Evolutionary conservation across 2,888 invertebrate genomes (phyloP).

Genomic region (Dryadula phaetusa): DNA sequence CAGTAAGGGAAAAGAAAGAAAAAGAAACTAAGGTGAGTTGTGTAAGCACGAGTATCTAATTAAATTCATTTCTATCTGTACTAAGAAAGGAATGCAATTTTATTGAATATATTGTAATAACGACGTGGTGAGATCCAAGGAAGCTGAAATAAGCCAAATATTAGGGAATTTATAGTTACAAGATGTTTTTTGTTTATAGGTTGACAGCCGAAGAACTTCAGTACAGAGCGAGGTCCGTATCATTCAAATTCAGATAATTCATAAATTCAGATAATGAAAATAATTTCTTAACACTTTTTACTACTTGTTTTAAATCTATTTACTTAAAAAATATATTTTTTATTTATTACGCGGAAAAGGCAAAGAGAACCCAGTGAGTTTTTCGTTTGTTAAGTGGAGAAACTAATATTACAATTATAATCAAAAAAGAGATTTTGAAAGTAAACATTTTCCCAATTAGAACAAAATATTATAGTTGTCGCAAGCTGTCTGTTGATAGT

Average conservation of each 20-base stretch:
- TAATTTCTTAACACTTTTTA: too few relatives aligned
- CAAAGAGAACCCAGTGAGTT: not conserved
- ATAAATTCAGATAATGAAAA: not conserved
- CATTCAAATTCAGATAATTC: not conserved
- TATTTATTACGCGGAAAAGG: not conserved
- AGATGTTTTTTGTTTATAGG: constrained; percentile 10
- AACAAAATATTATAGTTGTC: too few relatives aligned
- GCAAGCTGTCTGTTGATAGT: not conserved
- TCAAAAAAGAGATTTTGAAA: not conserved
- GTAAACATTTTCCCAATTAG: not conserved
- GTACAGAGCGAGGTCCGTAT: constrained; percentile 30
- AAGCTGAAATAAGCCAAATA: too few relatives aligned
- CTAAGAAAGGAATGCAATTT: too few relatives aligned
- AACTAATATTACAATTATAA: too few relatives aligned
- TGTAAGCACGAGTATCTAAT: not conserved
- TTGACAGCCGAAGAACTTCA: constrained; percentile 31
- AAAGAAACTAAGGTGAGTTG: constrained; percentile 55
- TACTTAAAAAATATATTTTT: not conserved
- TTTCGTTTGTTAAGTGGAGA: not conserved
- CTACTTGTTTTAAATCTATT: too few relatives aligned
- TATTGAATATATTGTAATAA: too few relatives aligned
- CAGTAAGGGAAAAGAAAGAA: constrained; percentile 74
- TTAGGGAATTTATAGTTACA: not conserved
- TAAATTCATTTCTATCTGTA: too few relatives aligned
- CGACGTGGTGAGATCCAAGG: too few relatives aligned